A percentile compares a stretch with the other conserved stretches of the same genome.
Evolutionary conservation across 2,113 vertebrate species (phyloP).

Genomic region (Chinchilla lanigera): DNA sequence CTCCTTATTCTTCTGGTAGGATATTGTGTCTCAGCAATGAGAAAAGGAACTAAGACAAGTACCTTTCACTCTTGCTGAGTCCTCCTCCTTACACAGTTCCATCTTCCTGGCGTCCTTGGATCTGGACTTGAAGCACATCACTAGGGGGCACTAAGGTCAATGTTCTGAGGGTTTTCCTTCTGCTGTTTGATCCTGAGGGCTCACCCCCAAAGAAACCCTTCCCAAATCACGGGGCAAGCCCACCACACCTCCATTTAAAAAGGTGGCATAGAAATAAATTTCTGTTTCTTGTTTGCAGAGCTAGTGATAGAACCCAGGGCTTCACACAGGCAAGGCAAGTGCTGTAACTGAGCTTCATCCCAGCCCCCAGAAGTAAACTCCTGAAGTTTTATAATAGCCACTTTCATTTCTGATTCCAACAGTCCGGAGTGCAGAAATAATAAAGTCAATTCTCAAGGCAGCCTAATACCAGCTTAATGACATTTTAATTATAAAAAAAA

Average conservation of each 20-base stretch:
- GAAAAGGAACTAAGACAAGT: not conserved
- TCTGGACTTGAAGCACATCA: not conserved
- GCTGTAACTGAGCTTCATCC: not conserved
- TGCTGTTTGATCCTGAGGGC: not conserved
- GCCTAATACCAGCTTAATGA: not conserved
- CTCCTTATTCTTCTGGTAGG: not conserved
- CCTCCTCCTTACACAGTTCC: not conserved
- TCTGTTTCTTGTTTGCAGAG: not conserved
- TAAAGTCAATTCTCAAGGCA: not conserved
- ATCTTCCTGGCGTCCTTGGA: not conserved
- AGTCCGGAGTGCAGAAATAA: not conserved
- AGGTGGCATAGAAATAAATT: not conserved
- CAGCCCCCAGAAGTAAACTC: not conserved
- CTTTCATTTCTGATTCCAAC: not conserved
- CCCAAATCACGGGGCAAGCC: not conserved
- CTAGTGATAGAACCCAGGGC: not conserved
- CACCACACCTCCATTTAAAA: not conserved
- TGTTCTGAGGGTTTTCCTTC: not conserved
- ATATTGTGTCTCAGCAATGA: not conserved
- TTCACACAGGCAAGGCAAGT: not conserved
- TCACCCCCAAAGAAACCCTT: not conserved
- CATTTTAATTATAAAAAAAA: constrained; percentile 1
- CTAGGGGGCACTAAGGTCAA: not conserved
- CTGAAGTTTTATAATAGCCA: not conserved
- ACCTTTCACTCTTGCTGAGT: not conserved